Base-by-base conservation (phyloP, 2,888 invertebrate species). In the Microdon myrmicae region DNA sequence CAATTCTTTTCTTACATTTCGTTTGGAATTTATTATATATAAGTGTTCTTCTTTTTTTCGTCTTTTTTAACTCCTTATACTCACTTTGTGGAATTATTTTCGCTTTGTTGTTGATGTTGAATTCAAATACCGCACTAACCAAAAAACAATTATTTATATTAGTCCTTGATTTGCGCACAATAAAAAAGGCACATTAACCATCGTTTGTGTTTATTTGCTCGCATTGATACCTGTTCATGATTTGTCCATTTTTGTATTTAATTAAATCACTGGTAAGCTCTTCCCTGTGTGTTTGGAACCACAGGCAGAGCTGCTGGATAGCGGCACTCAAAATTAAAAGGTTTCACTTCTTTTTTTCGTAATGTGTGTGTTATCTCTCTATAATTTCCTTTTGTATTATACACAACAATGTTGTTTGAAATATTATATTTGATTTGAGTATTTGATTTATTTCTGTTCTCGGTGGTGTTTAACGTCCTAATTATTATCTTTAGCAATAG, bases 31-130 rank as follows among this genome's bases (percentile, higher is more conserved):
- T 43, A 12, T 39, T 53, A 53, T 61, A 8, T 17, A 37, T 45
- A 28, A 45, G 45, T 49, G 19, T 16, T 39, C 49, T 10, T 28
- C 23, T 43, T 35, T 43, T 43, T 32, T 32, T 17, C 9, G 14
- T 43, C 35, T 39, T 8, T 29, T 6, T 14, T 49, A 19, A 25
- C 28, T 38, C 54, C 31, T 26, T 37, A 19, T 39, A 35, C 31
- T 47, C 19, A 8, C 4, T n/a, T 17, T 20, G 8, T 43, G 31
- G 17, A 44, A n/a, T 28, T 43, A 41, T 48, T 38, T 59, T 59
- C 26, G 66, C 54, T 54, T 66, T 67, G 51, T 25, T 25, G 26
- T 67, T 59, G 66, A 67, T 45, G 49, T 67, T 59, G 44, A 54
- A 51, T 47, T 67, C 37, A 56, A 56, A 44, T 19, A 13, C 39